A percentile compares a stretch with the other conserved stretches of the same genome.
Conservation (phyloP, 2,888 invertebrate species). For the Artemia sinica region DNA sequence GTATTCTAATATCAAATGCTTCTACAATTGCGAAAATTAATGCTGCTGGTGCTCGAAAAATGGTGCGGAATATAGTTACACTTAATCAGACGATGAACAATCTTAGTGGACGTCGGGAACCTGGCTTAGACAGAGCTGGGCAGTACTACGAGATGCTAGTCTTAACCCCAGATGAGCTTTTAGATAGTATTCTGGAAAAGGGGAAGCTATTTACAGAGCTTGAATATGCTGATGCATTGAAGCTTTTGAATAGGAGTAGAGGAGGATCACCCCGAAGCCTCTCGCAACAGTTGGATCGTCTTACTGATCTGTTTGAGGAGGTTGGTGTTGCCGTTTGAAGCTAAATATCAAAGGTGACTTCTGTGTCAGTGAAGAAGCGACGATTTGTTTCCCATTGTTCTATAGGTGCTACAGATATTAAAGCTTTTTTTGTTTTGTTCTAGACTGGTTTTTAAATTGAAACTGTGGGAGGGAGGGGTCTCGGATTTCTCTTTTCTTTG, state of each 20-base stretch:
- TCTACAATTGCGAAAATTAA: conserved; percentile 61
- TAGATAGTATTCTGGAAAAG: conserved; percentile 62
- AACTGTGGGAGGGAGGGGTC: too few relatives aligned
- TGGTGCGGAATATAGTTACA: conserved; percentile 67
- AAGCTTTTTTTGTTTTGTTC: too few relatives aligned
- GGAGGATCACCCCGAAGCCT: conserved; percentile 29
- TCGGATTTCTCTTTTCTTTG: too few relatives aligned
- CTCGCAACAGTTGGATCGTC: conserved; percentile 49
- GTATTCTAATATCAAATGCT: conserved; percentile 60
- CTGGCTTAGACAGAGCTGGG: conserved; percentile 71
- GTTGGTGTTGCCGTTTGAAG: conserved; percentile 57
- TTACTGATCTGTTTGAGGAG: conserved; percentile 67
- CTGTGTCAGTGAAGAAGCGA: not conserved
- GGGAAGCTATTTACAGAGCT: conserved; percentile 71
- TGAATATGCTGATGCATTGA: conserved; percentile 70
- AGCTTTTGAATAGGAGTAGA: conserved; percentile 49
- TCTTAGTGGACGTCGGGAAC: conserved; percentile 60
- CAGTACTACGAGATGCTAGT: conserved; percentile 73
- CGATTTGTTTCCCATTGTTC: too few relatives aligned
- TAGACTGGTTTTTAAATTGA: too few relatives aligned
- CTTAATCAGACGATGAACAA: conserved; percentile 68
- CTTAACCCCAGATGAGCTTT: conserved; percentile 63
- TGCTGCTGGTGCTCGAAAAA: conserved; percentile 60
- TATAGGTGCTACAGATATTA: too few relatives aligned
- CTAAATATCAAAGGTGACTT: not conserved